Percentiles rank a stretch among this genome's conserved stretches.
Evolutionary conservation across 2,113 vertebrate species (phyloP).

Genomic region (Numenius arquata): DNA sequence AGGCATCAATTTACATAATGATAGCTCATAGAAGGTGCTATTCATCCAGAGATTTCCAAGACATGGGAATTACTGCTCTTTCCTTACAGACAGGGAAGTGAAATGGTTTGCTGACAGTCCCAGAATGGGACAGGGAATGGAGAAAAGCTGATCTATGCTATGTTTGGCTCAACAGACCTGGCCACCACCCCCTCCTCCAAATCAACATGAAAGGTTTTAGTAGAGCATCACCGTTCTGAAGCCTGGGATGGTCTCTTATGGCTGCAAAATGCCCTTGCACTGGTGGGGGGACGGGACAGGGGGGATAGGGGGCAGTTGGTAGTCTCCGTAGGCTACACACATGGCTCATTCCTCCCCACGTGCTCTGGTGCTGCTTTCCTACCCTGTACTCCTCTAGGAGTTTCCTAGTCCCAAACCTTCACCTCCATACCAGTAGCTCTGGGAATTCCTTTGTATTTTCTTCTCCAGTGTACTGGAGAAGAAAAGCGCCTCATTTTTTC

Average conservation of each 20-base stretch:
- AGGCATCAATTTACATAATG: neutral
- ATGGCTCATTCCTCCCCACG: neutral
- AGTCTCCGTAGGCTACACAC: neutral
- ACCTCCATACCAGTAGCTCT: neutral
- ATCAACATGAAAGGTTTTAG: neutral
- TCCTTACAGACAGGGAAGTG: neutral
- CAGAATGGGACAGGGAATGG: neutral
- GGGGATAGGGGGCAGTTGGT: neutral
- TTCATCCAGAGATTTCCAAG: neutral
- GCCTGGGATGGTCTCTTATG: fast-evolving
- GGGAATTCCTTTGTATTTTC: neutral
- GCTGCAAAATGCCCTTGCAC: neutral
- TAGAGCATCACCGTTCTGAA: neutral
- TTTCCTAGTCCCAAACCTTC: neutral
- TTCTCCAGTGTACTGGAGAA: neutral
- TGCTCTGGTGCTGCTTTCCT: neutral
- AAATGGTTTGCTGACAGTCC: neutral
- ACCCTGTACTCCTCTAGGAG: neutral
- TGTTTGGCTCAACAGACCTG: neutral
- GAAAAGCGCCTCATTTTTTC: neutral
- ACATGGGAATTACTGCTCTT: neutral
- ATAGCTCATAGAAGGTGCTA: neutral
- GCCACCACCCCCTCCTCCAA: neutral
- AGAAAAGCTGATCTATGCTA: neutral
- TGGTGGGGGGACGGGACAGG: neutral